phyloP scores from a whole-genome alignment of 2,113 vertebrate species.

The Scopus umbretta region DNA sequence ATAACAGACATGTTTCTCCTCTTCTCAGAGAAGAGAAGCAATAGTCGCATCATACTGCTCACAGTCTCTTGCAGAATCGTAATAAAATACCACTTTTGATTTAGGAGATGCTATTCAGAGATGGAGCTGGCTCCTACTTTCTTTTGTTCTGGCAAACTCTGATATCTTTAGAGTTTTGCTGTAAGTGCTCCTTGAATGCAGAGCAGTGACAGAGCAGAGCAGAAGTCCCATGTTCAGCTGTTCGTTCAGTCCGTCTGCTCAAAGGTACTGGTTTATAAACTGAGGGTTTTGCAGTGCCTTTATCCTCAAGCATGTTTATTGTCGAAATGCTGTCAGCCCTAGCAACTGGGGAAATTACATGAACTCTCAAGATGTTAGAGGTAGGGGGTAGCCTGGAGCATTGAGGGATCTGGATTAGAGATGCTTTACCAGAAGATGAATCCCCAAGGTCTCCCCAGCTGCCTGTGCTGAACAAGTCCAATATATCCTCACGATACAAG shows the following conservation, averaged over 20 bases:
- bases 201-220: background rate
- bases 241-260: background rate
- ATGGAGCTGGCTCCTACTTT: background rate
- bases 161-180: background rate
- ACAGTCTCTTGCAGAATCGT: background rate
- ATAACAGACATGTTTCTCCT: background rate
- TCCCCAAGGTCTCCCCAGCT: background rate
- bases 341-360: slow-evolving; percentile 12
- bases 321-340: background rate
- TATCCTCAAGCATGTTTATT: background rate
- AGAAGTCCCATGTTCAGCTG: background rate
- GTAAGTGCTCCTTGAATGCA: background rate
- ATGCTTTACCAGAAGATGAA: background rate
- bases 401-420: background rate
- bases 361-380: background rate
- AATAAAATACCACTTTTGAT: background rate
- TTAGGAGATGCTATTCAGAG: background rate
- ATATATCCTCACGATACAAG: background rate
- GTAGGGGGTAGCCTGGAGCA: background rate
- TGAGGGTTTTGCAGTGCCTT: background rate
- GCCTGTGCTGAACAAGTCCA: background rate
- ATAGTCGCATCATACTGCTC: background rate
- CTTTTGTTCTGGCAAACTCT: background rate
- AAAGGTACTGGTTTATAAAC: background rate
- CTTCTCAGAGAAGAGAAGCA: background rate